Evolutionary conservation across 2,113 vertebrate genomes (phyloP), one percentile per base, ranked within the genome.

Genomic region (Oncorhynchus mykiss): DNA sequence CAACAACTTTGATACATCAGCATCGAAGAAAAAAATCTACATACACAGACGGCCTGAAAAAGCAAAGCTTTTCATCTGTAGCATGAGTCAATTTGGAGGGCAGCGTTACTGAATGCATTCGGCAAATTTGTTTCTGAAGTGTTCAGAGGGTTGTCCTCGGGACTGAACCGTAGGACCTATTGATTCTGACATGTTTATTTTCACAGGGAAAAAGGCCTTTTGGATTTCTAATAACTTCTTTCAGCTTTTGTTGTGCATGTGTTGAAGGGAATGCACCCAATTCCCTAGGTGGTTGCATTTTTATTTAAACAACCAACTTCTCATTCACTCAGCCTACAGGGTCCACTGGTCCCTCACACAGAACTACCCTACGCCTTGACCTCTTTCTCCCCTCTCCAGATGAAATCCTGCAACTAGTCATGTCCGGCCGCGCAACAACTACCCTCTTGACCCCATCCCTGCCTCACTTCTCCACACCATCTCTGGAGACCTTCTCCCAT

Each of bases 101-200:
- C 81, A 78, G 84, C 80, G 45, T 88, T 80, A 82, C 85, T 78
- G 78, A 90, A 87, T 77, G 82, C 49, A 34, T 31, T 69, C 51
- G 70, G 78, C 75, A 62, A 34, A 67, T 62, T 80, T 74, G 79
- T 51, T 48, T 75, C 76, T 83, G 39, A 45, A 71, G 59, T 20
- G 18, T 81, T 88, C 74, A 78, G 75, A 85, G 81, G 79, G 90
- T 80, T 71, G 39, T 91, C 91, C 83, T 89, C 85, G 78, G 86
- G 85, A 82, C 84, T 83, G 60, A 77, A 82, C 72, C 34, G 57
- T 80, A 81, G 73, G 80, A 82, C 85, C 59, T 86, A 92, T 93
- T 88, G 82, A 89, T 83, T 87, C 80, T 90, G 91, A 93, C 90
- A 91, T 92, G 91, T 93, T 93, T 94, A 93, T 92, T 92, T 93